Conservation (phyloP, 2,797 vertebrate genomes). For the Buphagus erythrorhynchus region DNA sequence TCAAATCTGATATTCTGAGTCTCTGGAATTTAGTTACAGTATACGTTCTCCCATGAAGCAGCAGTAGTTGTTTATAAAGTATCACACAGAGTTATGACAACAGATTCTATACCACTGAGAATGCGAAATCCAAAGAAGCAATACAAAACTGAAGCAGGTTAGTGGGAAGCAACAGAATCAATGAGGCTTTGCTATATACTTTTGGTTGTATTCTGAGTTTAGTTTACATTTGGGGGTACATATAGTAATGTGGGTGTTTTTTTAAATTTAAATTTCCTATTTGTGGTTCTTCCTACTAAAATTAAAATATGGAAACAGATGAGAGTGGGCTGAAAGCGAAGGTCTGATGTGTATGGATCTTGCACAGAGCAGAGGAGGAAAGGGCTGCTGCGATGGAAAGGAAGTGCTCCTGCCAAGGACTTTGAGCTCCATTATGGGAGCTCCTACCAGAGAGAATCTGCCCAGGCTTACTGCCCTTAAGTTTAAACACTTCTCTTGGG, state of each 20-base stretch:
- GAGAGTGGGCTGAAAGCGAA: neutral
- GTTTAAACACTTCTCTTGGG: neutral
- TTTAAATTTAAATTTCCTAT: neutral
- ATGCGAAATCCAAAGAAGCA: neutral
- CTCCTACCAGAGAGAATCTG: neutral
- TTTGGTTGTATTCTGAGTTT: neutral
- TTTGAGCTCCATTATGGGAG: neutral
- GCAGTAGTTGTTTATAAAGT: neutral
- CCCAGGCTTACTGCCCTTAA: neutral
- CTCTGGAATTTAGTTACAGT: neutral
- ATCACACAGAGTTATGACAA: neutral
- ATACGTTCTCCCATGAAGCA: neutral
- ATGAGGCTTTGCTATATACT: neutral
- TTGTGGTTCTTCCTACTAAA: neutral
- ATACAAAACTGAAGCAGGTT: neutral
- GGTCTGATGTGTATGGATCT: neutral
- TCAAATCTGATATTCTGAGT: neutral
- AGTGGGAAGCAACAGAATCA: neutral
- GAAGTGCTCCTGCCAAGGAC: neutral
- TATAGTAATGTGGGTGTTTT: neutral
- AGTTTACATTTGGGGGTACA: neutral
- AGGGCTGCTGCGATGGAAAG: neutral
- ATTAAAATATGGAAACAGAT: neutral
- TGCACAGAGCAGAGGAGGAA: neutral
- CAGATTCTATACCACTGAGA: neutral